phyloP scores from a whole-genome alignment of 1,140 invertebrate genomes.

The Cherax quadricarinatus region DNA sequence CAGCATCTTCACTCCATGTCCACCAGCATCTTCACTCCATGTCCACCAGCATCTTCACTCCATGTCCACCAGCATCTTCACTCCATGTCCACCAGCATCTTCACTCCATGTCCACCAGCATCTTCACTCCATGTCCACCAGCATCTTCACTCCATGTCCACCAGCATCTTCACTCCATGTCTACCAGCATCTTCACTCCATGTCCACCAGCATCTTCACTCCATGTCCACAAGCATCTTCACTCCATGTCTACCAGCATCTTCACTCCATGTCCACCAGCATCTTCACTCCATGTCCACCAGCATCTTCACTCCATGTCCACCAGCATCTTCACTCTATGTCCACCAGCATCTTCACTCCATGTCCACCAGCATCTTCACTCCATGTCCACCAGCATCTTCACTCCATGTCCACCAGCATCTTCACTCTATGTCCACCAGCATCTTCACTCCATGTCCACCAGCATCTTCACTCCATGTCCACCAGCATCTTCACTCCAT shows the following conservation, averaged over 20 bases:
- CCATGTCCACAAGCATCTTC: background rate
- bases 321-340: background rate
- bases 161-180: background rate
- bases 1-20: background rate
- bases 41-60: background rate
- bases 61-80: background rate
- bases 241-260: background rate
- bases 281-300: background rate
- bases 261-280: background rate
- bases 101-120: background rate
- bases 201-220: background rate
- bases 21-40: no score
- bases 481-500: no score
- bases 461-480: background rate
- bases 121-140: background rate
- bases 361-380: no score
- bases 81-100: background rate
- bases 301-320: background rate
- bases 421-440: background rate
- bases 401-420: background rate
- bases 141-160: background rate
- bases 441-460: background rate
- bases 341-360: background rate
- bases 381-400: background rate
- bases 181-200: background rate